These are phyloP conservation scores for Lasioglossum lativentre DNA, from an alignment of 2,888 invertebrate genomes.

Conservation along the genomic window DNA sequence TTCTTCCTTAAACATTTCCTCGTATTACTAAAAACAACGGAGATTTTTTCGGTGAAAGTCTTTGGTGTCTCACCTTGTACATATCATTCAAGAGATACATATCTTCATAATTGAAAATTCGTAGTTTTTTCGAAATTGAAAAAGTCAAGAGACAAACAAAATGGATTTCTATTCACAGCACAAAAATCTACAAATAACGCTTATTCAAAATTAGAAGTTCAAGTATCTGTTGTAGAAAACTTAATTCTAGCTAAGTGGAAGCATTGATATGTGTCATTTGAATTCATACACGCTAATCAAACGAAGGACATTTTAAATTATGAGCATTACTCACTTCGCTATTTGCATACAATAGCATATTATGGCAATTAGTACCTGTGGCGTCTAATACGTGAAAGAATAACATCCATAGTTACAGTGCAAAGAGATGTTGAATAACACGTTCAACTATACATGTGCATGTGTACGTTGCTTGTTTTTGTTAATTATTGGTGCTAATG, in stretches of 20 bases:
- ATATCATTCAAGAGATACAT: no score
- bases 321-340: not conserved
- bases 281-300: no score
- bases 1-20: no score
- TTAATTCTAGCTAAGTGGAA: not conserved
- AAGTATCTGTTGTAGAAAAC: not conserved
- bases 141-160: no score
- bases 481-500: conserved; percentile 19
- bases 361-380: not conserved
- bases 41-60: no score
- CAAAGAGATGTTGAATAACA: not conserved
- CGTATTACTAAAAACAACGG: no score
- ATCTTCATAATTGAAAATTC: no score
- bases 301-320: not conserved
- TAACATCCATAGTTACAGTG: not conserved
- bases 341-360: not conserved
- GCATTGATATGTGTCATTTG: not conserved
- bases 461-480: not conserved
- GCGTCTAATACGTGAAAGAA: not conserved
- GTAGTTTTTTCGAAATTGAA: no score
- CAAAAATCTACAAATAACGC: not conserved
- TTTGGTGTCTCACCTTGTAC: no score
- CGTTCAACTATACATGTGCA: not conserved
- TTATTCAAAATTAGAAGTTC: no score
- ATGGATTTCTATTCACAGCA: no score